Evolutionary conservation across 2,113 vertebrate genomes (phyloP).

Genomic region (Tychaedon coryphoeus): DNA sequence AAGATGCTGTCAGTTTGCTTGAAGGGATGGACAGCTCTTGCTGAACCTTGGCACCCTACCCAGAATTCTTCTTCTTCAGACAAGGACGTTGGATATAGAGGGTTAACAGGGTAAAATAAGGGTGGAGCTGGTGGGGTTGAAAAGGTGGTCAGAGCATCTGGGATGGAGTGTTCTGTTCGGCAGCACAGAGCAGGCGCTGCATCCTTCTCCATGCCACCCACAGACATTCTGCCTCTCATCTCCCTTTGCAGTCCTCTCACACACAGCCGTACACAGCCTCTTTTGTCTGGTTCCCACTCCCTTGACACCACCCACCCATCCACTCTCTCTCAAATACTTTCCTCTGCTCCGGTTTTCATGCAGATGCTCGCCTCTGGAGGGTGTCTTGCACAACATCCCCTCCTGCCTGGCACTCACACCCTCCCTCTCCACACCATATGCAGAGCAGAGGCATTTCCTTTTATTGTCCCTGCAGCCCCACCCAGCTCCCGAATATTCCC

Average conservation of each 20-base stretch:
- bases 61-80: background rate
- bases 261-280: background rate
- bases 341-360: background rate
- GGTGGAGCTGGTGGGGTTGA: background rate
- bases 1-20: background rate
- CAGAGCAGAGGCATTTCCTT: constrained; percentile 43
- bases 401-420: background rate
- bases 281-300: background rate
- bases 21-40: background rate
- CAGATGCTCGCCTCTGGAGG: background rate
- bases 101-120: background rate
- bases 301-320: background rate
- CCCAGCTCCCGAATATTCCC: background rate
- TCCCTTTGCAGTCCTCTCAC: background rate
- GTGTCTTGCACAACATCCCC: background rate
- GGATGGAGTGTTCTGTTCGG: background rate
- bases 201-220: background rate
- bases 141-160: background rate
- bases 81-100: background rate
- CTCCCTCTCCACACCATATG: background rate
- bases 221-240: background rate
- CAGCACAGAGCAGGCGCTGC: fast-evolving
- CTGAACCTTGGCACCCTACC: background rate
- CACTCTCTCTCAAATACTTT: background rate
- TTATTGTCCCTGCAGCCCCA: constrained; percentile 35